Base-by-base conservation (phyloP, 2,113 vertebrate genomes). In the Laticauda colubrina region DNA sequence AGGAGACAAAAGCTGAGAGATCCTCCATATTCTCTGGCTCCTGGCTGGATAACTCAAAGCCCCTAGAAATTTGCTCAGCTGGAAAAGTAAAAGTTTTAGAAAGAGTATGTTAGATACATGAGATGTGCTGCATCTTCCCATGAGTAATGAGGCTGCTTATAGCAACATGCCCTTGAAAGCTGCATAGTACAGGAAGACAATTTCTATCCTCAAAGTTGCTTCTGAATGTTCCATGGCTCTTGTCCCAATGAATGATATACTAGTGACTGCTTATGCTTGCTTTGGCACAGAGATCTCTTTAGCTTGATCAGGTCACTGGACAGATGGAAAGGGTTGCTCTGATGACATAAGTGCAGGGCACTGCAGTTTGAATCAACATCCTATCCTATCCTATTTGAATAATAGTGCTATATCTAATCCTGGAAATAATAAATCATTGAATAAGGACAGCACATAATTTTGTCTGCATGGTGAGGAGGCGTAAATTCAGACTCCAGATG, bases 401-500 rank as follows among this genome's bases (percentile, higher is more conserved):
- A 48, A 34, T 43, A 26, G 2, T 6, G 15, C 57, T n/a, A 56
- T 12, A 55, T 81, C 89, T n/a, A 86, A 18, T 56, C 39, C 14
- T 87, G 91, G 43, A 87, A 87, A 34, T 34, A 48, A 92, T 87
- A 64, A 87, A 92, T 92, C 57, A 87, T 12, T 26, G n/a, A 34
- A 10, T 43, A 92, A 64, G 53, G 48, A 54, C n/a, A 54, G 86
- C 29, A 29, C 45, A 92, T 88, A 88, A 64, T 92, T 87, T 54
- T 45, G 64, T 88, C 59, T 88, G 48, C 48, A 88, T 92, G 91
- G 57, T 1, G 15, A 53, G 59, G 45, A 54, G 57, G 23, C 1
- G 23, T 69, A 88, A 34, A 88, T 91, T 61, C 55, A 87, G 81
- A 23, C 43, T 87, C 81, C 55, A 91, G 90, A n/a, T 91, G 81